Percentiles rank a stretch among this genome's conserved stretches.
phyloP scores from a whole-genome alignment of 2,113 vertebrate species.

The Gallinago undulata region DNA sequence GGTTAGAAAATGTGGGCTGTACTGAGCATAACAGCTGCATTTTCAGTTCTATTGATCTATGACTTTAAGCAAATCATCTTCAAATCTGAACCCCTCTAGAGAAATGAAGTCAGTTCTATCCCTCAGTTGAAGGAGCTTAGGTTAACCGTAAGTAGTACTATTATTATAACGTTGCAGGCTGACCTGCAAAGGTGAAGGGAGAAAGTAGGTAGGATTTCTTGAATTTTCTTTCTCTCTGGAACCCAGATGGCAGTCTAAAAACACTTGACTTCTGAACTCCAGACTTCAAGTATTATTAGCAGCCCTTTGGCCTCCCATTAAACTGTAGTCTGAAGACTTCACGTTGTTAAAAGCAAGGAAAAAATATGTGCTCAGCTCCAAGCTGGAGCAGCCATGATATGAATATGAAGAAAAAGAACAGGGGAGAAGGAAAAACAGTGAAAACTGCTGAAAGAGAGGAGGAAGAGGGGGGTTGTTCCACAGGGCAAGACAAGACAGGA shows the following conservation, averaged over 20 bases:
- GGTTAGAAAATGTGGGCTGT: background rate
- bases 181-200: conserved; percentile 11
- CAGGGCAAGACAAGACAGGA: background rate
- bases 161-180: background rate
- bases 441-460: background rate
- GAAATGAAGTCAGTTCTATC: background rate
- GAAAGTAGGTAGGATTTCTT: background rate
- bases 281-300: conserved; percentile 29
- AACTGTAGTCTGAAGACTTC: background rate
- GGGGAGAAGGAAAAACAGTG: background rate
- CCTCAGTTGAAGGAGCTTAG: background rate
- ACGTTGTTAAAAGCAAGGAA: background rate
- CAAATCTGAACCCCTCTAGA: background rate
- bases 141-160: background rate
- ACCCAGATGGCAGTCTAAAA: conserved; percentile 22
- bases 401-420: background rate
- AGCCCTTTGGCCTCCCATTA: conserved; percentile 31
- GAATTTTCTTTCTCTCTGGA: conserved; percentile 6
- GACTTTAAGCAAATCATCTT: conserved; percentile 29
- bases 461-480: background rate
- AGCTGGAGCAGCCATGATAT: background rate
- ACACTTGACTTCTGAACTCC: conserved; percentile 45
- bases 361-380: background rate
- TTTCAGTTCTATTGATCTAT: background rate
- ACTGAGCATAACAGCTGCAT: background rate